phyloP scores from a whole-genome alignment of 2,113 vertebrate genomes.

The Podiceps cristatus region DNA sequence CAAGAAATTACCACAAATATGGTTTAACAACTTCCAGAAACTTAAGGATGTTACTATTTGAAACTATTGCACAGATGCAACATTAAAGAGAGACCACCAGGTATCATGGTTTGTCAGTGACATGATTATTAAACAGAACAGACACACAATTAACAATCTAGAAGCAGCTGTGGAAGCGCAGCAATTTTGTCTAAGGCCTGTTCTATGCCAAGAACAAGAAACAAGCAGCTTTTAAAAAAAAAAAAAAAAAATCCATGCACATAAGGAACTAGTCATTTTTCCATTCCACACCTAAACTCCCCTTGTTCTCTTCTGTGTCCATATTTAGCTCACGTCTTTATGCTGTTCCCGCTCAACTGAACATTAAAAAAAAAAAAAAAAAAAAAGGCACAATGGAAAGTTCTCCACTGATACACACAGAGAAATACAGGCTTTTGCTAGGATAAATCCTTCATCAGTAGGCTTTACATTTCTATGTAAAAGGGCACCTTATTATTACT shows the following conservation, averaged over 20 bases:
- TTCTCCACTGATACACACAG: background rate
- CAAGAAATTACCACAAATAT: background rate
- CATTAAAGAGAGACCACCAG: background rate
- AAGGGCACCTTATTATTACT: background rate
- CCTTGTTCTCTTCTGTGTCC: background rate
- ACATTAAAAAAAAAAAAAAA: background rate
- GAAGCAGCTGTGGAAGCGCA: background rate
- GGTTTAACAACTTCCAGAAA: background rate
- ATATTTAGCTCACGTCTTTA: background rate
- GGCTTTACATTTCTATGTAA: background rate
- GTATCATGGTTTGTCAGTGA: background rate
- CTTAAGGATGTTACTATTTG: background rate
- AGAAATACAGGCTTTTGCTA: background rate
- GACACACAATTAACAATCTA: background rate
- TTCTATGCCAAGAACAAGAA: background rate
- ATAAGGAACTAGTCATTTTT: background rate
- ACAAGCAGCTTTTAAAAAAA: background rate
- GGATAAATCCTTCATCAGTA: background rate
- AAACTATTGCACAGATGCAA: background rate
- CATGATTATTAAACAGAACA: background rate
- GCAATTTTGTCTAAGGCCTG: background rate
- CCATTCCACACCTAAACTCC: background rate
- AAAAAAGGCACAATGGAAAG: background rate
- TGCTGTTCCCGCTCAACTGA: background rate
- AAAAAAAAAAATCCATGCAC: background rate